These are phyloP conservation scores for Chaetodon auriga DNA, from an alignment of 2,113 vertebrate species.

Conservation along the genomic window DNA sequence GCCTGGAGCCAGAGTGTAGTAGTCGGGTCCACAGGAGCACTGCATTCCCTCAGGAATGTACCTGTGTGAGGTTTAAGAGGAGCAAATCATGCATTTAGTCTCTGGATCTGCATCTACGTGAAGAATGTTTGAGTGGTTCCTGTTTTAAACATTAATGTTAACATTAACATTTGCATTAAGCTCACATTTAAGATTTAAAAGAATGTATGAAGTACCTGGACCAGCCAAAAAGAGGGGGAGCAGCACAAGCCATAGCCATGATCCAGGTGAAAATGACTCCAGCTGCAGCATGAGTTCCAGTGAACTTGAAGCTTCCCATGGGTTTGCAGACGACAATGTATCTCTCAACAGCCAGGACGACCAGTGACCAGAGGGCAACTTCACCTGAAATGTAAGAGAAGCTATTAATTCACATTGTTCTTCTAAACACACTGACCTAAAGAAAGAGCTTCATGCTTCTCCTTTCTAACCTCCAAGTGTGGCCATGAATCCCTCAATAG, in stretches of 20 bases:
- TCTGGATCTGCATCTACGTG: neutral
- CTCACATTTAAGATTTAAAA: neutral
- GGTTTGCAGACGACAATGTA: slow-evolving; percentile 89
- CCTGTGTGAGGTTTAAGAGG: slow-evolving; percentile 36
- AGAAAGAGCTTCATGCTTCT: slow-evolving; percentile 81
- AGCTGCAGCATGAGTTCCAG: slow-evolving; percentile 75
- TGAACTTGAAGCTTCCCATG: slow-evolving; percentile 88
- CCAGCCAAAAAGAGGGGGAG: slow-evolving; percentile 86
- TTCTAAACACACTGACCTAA: too few species aligned
- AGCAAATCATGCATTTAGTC: neutral
- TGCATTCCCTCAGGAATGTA: slow-evolving; percentile 87
- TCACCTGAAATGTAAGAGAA: slow-evolving; percentile 68
- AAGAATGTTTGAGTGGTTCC: too few species aligned
- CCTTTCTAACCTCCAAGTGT: slow-evolving; percentile 82
- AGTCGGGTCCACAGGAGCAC: slow-evolving; percentile 85
- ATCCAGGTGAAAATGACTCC: slow-evolving; percentile 86
- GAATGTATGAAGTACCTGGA: slow-evolving; percentile 78
- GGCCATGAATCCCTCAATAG: slow-evolving; percentile 85
- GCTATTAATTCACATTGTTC: too few species aligned
- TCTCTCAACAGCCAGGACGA: slow-evolving; percentile 86
- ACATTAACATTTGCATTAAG: neutral
- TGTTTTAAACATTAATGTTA: too few species aligned
- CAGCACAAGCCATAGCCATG: slow-evolving; percentile 83
- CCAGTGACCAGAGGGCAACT: slow-evolving; percentile 87
- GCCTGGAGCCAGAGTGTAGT: slow-evolving; percentile 84